A percentile compares a stretch with the other conserved stretches of the same genome.
Evolutionary conservation across 2,113 vertebrate genomes (phyloP).

Genomic region (Mormyrus iriodes): DNA sequence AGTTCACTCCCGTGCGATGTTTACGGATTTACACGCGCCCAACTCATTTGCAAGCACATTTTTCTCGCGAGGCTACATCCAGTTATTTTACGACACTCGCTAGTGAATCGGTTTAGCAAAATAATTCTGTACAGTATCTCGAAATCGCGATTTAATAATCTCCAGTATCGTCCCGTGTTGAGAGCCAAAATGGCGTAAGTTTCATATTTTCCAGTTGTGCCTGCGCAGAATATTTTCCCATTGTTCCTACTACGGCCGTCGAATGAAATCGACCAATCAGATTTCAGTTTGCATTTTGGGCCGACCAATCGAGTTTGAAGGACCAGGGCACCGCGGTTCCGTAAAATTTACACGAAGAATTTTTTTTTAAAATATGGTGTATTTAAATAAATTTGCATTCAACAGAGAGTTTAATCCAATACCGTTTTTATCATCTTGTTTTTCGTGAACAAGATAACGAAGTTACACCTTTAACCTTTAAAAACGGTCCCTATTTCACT

Average conservation of each 20-base stretch:
- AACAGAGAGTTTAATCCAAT: neutral
- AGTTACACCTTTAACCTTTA: neutral
- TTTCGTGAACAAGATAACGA: neutral
- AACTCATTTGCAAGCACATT: neutral
- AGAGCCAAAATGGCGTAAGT: conserved; percentile 56
- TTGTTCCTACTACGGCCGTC: conserved; percentile 31
- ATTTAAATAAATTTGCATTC: neutral
- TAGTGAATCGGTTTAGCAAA: neutral
- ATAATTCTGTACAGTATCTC: neutral
- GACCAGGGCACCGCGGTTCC: conserved; percentile 7
- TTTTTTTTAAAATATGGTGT: neutral
- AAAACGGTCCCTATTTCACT: neutral
- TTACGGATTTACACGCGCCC: neutral
- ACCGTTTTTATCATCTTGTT: neutral
- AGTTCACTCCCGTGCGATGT: neutral
- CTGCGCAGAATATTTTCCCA: conserved; percentile 39
- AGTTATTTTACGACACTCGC: neutral
- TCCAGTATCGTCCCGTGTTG: neutral
- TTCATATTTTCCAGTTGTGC: conserved; percentile 34
- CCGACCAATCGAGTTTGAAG: conserved; percentile 37
- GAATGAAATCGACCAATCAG: conserved; percentile 45
- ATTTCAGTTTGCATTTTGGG: conserved; percentile 8
- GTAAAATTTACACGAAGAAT: neutral
- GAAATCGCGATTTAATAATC: neutral
- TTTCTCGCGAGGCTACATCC: neutral